Conservation (phyloP, 1,140 invertebrate genomes). For the Drosophila malerkotliana region DNA sequence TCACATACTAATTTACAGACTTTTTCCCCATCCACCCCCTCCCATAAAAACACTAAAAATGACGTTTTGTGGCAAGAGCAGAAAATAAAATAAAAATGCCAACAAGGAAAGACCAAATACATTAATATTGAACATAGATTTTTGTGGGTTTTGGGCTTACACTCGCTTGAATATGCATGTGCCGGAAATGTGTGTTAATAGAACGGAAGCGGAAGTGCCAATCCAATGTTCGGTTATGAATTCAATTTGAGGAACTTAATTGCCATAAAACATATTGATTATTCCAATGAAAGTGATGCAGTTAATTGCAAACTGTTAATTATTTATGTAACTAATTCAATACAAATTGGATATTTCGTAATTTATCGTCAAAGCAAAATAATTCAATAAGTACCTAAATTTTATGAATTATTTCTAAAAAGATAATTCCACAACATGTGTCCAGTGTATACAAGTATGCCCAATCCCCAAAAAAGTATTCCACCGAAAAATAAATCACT, state of each 20-base stretch:
- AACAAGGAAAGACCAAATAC: neutral
- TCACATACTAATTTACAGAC: slow-evolving; percentile 74
- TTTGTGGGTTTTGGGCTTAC: slow-evolving; percentile 42
- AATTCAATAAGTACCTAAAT: neutral
- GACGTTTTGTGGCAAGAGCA: slow-evolving; percentile 1
- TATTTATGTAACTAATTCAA: slow-evolving; percentile 1
- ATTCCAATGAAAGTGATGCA: slow-evolving; percentile 27
- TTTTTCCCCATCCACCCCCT: slow-evolving; percentile 18
- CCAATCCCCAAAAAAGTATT: neutral
- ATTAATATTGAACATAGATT: slow-evolving; percentile 38
- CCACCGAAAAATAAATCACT: slow-evolving; percentile 23
- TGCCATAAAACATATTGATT: slow-evolving; percentile 37
- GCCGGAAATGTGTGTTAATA: slow-evolving; percentile 74
- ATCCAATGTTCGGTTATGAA: slow-evolving; percentile 43
- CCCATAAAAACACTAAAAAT: neutral
- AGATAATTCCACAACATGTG: too few species aligned
- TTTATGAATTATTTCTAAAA: neutral
- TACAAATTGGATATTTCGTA: neutral
- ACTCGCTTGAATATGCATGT: slow-evolving; percentile 48
- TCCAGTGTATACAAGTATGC: too few species aligned
- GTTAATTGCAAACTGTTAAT: slow-evolving; percentile 10
- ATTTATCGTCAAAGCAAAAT: neutral
- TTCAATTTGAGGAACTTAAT: slow-evolving; percentile 50
- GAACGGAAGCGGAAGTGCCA: slow-evolving; percentile 68
- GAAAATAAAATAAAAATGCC: neutral